A percentile compares a stretch with the other conserved stretches of the same genome.
Conservation (phyloP, 2,888 invertebrate species). For the Archips crataeganus region DNA sequence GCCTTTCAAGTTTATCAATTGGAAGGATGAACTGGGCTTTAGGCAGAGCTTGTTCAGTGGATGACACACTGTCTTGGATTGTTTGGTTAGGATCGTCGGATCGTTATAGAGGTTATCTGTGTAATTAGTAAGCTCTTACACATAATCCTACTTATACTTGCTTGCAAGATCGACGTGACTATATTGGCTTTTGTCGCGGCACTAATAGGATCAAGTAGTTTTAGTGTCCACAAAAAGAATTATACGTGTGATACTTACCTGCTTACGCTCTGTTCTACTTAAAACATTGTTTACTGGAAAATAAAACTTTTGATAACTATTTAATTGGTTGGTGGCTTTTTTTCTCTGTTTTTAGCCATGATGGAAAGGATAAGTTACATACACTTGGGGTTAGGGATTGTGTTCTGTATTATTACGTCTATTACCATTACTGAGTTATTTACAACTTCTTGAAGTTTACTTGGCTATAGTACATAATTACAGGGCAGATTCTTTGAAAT, state of each 20-base stretch:
- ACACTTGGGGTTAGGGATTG: too few relatives aligned
- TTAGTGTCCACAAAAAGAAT: slow-evolving; percentile 23
- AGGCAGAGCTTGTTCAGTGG: slow-evolving; percentile 52
- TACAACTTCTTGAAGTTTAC: too few relatives aligned
- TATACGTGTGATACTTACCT: slow-evolving; percentile 6
- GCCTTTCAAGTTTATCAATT: slow-evolving; percentile 34
- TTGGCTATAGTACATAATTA: too few relatives aligned
- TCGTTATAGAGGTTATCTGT: slow-evolving; percentile 74
- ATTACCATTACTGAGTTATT: too few relatives aligned
- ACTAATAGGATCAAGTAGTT: slow-evolving; percentile 37
- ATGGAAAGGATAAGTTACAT: too few relatives aligned
- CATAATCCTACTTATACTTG: slow-evolving; percentile 67
- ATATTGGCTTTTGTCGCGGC: slow-evolving; percentile 56
- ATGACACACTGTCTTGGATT: slow-evolving; percentile 60
- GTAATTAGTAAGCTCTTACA: slow-evolving; percentile 78
- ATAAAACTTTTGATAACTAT: neutral
- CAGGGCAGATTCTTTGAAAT: too few relatives aligned
- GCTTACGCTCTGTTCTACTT: neutral
- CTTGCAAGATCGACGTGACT: slow-evolving; percentile 68
- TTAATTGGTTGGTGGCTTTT: too few relatives aligned
- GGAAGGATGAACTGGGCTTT: slow-evolving; percentile 47
- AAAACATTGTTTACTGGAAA: neutral
- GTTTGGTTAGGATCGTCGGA: slow-evolving; percentile 76
- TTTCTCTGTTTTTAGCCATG: too few relatives aligned
- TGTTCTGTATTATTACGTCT: too few relatives aligned